Evolutionary conservation across 2,888 invertebrate species (phyloP).

Genomic region (Drosophila fungiperda): DNA sequence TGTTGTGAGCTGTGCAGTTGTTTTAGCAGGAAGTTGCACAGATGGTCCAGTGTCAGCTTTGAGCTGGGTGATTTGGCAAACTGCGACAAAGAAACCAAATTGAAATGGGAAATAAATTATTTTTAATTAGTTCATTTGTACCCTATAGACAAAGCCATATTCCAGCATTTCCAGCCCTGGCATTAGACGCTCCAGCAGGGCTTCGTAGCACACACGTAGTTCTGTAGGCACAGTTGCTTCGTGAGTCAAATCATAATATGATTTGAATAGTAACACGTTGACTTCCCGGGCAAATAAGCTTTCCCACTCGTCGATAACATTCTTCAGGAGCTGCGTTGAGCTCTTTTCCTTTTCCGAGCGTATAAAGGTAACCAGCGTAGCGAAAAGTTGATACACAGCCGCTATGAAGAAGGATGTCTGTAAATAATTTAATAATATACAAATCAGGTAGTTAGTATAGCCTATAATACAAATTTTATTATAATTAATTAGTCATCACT

Average conservation of each 20-base stretch:
- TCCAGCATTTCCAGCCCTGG: constrained; percentile 76
- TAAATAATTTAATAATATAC: not conserved
- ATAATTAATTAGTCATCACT: not conserved
- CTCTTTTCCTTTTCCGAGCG: constrained; percentile 80
- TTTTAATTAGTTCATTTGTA: constrained; percentile 37
- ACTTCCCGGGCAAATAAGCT: constrained; percentile 90
- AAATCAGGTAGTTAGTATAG: not conserved
- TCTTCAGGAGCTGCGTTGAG: constrained; percentile 80
- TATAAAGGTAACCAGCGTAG: constrained; percentile 85
- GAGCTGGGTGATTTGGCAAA: constrained; percentile 76
- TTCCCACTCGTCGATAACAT: constrained; percentile 89
- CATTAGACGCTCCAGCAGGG: constrained; percentile 72
- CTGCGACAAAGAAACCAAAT: constrained; percentile 43
- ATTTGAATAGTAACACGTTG: constrained; percentile 83
- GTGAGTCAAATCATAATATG: constrained; percentile 74
- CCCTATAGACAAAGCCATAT: constrained; percentile 75
- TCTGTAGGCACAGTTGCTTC: constrained; percentile 47
- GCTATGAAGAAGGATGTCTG: constrained; percentile 86
- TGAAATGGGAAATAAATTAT: not conserved
- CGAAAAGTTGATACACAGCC: constrained; percentile 86
- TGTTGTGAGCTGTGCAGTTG: constrained; percentile 77
- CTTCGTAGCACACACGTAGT: constrained; percentile 57
- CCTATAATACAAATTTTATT: not conserved
- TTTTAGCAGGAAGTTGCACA: constrained; percentile 80
- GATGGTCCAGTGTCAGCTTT: constrained; percentile 74